Conservation (phyloP, 2,888 invertebrate species). For the Priocnemis perturbator region DNA sequence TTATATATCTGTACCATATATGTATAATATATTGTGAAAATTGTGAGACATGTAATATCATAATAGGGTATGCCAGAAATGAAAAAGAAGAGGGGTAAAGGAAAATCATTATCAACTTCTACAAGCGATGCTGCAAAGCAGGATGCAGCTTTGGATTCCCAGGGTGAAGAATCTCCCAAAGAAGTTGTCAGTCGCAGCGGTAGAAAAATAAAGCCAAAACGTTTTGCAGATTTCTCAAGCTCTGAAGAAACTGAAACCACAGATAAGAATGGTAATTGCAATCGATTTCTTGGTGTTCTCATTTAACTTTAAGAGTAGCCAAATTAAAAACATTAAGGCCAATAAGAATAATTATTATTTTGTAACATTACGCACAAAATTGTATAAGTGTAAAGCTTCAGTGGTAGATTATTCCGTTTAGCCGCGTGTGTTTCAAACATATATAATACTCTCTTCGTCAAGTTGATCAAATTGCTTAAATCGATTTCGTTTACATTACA, state of each 20-base stretch:
- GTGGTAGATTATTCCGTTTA: too few relatives aligned
- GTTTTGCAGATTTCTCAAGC: conserved; percentile 70
- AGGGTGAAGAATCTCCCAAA: conserved; percentile 77
- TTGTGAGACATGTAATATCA: neutral
- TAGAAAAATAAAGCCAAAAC: conserved; percentile 84
- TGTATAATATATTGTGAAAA: neutral
- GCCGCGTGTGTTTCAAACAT: too few relatives aligned
- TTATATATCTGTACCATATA: neutral
- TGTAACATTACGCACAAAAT: too few relatives aligned
- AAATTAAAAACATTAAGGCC: too few relatives aligned
- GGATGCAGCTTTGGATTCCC: conserved; percentile 65
- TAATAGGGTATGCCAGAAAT: conserved; percentile 58
- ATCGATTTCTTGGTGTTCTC: conserved; percentile 7
- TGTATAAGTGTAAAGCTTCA: too few relatives aligned
- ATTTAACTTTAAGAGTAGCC: too few relatives aligned
- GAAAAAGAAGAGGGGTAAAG: conserved; percentile 61
- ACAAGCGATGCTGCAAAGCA: conserved; percentile 60
- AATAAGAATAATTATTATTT: too few relatives aligned
- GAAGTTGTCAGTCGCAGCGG: conserved; percentile 84
- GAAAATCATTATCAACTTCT: conserved; percentile 55
- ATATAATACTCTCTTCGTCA: too few relatives aligned
- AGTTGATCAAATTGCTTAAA: too few relatives aligned
- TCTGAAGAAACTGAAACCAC: conserved; percentile 67
- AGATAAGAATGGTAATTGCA: conserved; percentile 59
- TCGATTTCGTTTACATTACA: conserved; percentile 41